A percentile compares a stretch with the other conserved stretches of the same genome.
Evolutionary conservation across 2,797 vertebrate genomes (phyloP).

Genomic region (Momotus momota): DNA sequence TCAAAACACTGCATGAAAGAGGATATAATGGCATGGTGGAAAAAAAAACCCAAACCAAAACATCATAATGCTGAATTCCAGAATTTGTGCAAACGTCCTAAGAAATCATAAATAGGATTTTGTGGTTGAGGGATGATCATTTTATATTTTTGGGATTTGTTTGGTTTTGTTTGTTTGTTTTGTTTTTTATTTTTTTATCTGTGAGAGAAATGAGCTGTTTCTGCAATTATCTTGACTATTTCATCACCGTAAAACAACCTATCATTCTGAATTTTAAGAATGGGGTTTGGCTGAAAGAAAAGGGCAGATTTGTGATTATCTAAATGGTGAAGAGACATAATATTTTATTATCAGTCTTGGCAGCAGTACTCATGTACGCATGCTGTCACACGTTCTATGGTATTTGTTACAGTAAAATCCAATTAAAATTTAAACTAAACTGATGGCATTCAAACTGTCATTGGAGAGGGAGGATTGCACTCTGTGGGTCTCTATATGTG

Average conservation of each 20-base stretch:
- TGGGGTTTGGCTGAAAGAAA: constrained; percentile 22
- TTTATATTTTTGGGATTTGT: background rate
- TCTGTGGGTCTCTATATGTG: background rate
- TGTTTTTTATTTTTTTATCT: background rate
- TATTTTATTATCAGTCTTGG: constrained; percentile 49
- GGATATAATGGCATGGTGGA: background rate
- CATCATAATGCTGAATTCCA: background rate
- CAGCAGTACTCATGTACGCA: background rate
- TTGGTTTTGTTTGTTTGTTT: background rate
- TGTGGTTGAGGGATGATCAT: background rate
- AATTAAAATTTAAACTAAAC: constrained; percentile 56
- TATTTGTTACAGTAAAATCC: constrained; percentile 34
- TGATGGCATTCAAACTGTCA: background rate
- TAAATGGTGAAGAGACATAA: background rate
- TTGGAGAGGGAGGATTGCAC: background rate
- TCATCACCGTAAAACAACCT: background rate
- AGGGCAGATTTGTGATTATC: constrained; percentile 43
- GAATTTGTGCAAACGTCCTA: background rate
- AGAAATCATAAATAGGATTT: background rate
- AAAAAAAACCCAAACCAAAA: background rate
- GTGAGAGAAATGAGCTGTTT: background rate
- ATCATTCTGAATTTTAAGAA: background rate
- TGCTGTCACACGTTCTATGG: background rate
- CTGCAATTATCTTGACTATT: constrained; percentile 3
- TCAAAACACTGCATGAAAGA: background rate